Percentiles rank a stretch among this genome's conserved stretches.
Evolutionary conservation across 2,113 vertebrate genomes (phyloP).

Genomic region (Rhynchomys soricoides): DNA sequence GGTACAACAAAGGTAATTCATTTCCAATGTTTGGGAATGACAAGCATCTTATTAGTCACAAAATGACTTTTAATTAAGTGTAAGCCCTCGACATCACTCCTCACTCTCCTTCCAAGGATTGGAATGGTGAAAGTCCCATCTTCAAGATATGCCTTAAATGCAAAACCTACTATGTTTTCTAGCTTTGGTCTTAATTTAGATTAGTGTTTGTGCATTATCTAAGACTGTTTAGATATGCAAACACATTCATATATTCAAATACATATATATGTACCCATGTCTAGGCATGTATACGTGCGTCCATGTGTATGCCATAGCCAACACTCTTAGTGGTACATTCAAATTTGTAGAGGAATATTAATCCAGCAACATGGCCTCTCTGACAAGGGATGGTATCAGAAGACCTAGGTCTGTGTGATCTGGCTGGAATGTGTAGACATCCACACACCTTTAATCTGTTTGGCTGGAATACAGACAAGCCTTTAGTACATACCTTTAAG

Average conservation of each 20-base stretch:
- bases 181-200: not conserved
- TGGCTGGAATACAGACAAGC: no score
- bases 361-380: no score
- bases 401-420: no score
- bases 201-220: not conserved
- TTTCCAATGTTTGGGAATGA: not conserved
- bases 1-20: not conserved
- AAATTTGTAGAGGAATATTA: not conserved
- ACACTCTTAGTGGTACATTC: not conserved
- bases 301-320: not conserved
- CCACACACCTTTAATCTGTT: no score
- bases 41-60: not conserved
- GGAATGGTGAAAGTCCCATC: not conserved
- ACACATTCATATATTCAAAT: not conserved
- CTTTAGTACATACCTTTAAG: no score
- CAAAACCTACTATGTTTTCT: not conserved
- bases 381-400: no score
- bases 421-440: no score
- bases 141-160: not conserved
- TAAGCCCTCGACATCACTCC: not conserved
- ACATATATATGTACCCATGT: not conserved
- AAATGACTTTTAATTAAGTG: not conserved
- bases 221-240: not conserved
- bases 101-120: not conserved
- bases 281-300: not conserved